These are phyloP conservation scores for Pectinophora gossypiella DNA, from an alignment of 1,140 invertebrate species.

Conservation along the genomic window DNA sequence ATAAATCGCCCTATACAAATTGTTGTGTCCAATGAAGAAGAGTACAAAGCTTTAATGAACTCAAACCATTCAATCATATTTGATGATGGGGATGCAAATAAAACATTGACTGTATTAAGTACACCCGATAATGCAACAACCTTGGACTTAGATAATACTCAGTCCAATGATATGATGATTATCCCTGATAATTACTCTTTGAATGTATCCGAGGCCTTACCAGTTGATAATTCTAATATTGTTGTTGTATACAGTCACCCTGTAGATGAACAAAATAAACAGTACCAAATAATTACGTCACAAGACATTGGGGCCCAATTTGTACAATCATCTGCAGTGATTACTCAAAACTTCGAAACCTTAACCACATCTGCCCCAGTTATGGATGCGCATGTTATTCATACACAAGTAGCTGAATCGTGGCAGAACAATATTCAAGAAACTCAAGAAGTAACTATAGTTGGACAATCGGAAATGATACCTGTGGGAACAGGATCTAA, in stretches of 20 bases:
- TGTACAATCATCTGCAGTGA: constrained; percentile 61
- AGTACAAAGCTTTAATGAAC: constrained; percentile 64
- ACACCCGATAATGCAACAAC: constrained; percentile 29
- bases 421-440: background rate
- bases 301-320: constrained; percentile 53
- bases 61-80: constrained; percentile 64
- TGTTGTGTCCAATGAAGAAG: constrained; percentile 69
- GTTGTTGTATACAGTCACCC: constrained; percentile 79
- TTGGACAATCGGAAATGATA: background rate
- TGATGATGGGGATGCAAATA: constrained; percentile 45
- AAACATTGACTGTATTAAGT: constrained; percentile 53
- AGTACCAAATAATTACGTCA: constrained; percentile 61
- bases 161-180: constrained; percentile 67
- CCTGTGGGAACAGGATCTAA: background rate
- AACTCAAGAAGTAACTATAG: background rate
- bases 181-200: constrained; percentile 63
- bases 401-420: background rate
- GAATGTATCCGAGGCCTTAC: constrained; percentile 58
- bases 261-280: constrained; percentile 72
- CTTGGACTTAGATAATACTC: constrained; percentile 47
- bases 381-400: background rate
- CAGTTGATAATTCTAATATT: constrained; percentile 76
- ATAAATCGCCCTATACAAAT: constrained; percentile 66
- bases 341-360: constrained; percentile 74
- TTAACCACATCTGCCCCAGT: constrained; percentile 55